Base-by-base conservation (phyloP, 2,113 vertebrate genomes). In the Semicossyphus pulcher region DNA sequence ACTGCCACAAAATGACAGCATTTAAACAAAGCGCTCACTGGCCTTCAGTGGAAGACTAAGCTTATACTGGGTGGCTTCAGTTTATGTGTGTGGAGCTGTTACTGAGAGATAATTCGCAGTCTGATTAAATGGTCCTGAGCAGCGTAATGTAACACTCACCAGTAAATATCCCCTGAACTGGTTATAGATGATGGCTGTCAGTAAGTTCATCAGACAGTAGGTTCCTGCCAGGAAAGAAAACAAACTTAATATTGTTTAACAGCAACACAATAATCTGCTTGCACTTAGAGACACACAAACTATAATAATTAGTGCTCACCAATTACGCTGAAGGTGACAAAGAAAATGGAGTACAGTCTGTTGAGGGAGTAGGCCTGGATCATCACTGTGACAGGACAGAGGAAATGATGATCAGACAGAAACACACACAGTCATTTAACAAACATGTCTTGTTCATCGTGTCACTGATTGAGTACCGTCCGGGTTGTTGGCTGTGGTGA, bases 131-230 rank as follows among this genome's bases (percentile, higher is more conserved):
- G n/a, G n/a, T n/a, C n/a, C n/a, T n/a, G n/a, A n/a, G n/a, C n/a
- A n/a, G n/a, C n/a, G n/a, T n/a, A n/a, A n/a, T n/a, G n/a, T n/a
- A n/a, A n/a, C n/a, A 85, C 96, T 96, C 78, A 99, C 98, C 92
- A 98, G 89, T 77, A 99, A 94, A 86, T 99, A 99, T 23, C 98
- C 98, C n/a, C 98, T 94, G 92, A 99, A 99, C 86, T 99, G 97
- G 69, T 97, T 99, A 80, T 98, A 99, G 90, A 99, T 97, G 85
- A 99, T 97, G 72, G 98, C 98, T 0, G 97, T 99, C 80, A 99
- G 92, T 25, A 99, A 86, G 86, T 98, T 99, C 97, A 99, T 99
- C 84, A 99, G 68, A 80, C 97, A 98, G 85, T 97, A 94, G 58
- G 97, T 99, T 76, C 98, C 98, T 99, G 84, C 4, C 3, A 57